A percentile compares a stretch with the other conserved stretches of the same genome.
Conservation (phyloP, 1,140 invertebrate species). For the Euwallacea similis region DNA sequence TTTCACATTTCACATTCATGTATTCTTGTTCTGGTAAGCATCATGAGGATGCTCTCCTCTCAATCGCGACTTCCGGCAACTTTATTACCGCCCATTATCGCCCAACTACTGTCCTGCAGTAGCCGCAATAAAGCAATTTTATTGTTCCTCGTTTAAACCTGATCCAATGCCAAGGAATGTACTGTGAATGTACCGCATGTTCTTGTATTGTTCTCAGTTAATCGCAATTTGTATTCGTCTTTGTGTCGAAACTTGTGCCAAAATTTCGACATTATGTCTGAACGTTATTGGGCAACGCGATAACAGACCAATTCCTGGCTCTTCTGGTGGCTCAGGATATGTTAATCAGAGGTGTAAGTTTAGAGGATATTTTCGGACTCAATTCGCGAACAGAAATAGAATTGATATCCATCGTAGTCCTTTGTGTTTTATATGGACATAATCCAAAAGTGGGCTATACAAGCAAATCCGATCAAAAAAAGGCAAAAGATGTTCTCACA, state of each 20-base stretch:
- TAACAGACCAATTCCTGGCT: no score
- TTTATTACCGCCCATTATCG: conserved; percentile 6
- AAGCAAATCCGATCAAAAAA: conserved; percentile 4
- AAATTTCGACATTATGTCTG: conserved; percentile 10
- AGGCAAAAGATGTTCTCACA: conserved; percentile 14
- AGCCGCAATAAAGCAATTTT: conserved; percentile 12
- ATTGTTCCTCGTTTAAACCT: conserved; percentile 10
- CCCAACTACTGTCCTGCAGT: conserved; percentile 10
- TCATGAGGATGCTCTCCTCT: not conserved
- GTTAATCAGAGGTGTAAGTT: no score
- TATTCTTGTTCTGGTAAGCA: not conserved
- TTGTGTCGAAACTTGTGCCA: not conserved
- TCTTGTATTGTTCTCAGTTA: conserved; percentile 9
- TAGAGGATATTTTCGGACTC: no score
- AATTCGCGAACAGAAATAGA: no score
- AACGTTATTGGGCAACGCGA: not conserved
- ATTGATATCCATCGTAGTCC: no score
- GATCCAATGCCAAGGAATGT: conserved; percentile 5
- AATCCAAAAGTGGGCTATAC: not conserved
- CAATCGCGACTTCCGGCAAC: not conserved
- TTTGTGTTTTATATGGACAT: no score
- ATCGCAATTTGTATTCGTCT: conserved; percentile 11
- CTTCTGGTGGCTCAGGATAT: no score
- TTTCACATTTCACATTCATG: no score
- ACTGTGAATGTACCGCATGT: conserved; percentile 7